These are phyloP conservation scores for Drosophila rellima DNA, from an alignment of 2,888 invertebrate genomes.

Conservation along the genomic window DNA sequence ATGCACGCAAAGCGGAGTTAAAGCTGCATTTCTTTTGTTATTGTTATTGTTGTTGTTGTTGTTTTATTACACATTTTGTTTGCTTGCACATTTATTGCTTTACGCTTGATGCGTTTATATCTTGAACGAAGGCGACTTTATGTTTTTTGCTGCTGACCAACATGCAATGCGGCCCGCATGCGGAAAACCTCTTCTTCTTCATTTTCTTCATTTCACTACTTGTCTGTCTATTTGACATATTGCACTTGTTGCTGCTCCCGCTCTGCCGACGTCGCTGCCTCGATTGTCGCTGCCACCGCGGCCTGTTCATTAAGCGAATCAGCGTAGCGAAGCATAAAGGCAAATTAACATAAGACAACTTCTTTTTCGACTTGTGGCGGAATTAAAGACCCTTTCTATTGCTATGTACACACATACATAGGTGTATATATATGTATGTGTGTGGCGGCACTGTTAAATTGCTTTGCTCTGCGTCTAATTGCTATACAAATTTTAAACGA, in stretches of 20 bases:
- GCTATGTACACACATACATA: constrained; percentile 23
- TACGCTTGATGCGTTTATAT: constrained; percentile 79
- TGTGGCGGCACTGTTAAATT: constrained; percentile 55
- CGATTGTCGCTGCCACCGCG: constrained; percentile 17
- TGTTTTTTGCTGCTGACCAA: constrained; percentile 57
- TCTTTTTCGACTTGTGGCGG: constrained; percentile 75
- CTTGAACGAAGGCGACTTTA: constrained; percentile 41
- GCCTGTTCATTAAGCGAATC: constrained; percentile 79
- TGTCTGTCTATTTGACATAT: constrained; percentile 75
- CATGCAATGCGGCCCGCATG: constrained; percentile 61
- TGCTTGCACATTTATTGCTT: constrained; percentile 79
- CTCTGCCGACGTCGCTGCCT: constrained; percentile 8
- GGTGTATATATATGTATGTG: constrained; percentile 19
- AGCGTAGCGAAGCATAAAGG: constrained; percentile 79
- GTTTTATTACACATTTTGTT: constrained; percentile 35
- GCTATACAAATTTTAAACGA: constrained; percentile 73
- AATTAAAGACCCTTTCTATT: constrained; percentile 76
- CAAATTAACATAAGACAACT: constrained; percentile 80
- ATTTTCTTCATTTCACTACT: constrained; percentile 34
- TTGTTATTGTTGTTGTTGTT: constrained; percentile 18
- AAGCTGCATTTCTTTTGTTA: constrained; percentile 14
- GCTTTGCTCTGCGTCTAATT: constrained; percentile 74
- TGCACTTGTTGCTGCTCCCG: constrained; percentile 63
- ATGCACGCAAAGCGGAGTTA: constrained; percentile 69
- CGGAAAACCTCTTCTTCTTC: constrained; percentile 48